Base-by-base conservation (phyloP, 2,888 invertebrate genomes). In the Thera britannica region DNA sequence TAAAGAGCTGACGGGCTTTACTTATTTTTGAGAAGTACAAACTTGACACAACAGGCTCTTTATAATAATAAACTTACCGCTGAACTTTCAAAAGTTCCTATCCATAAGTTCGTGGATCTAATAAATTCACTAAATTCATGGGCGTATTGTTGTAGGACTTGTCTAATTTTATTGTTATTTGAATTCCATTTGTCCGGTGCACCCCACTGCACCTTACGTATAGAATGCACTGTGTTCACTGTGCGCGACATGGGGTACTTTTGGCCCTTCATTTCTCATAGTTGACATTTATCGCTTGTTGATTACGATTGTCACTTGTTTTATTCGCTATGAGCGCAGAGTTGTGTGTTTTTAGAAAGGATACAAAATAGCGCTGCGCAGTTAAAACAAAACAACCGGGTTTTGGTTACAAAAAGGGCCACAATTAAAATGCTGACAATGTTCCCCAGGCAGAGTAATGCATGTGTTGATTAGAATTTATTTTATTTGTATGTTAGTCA, bases 141-240 rank as follows among this genome's bases (percentile, higher is more conserved):
- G 90, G 91, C 88, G 90, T 79, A 79, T 80, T 87, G 85, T 86
- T 87, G 83, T 83, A 76, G 82, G 80, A 83, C 79, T 79, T 80
- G 75, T 83, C 81, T 86, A 88, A 88, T 88, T 88, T 87, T 87
- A 88, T 87, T 84, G 87, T 86, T 86, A 86, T 87, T 87, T 80
- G 82, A 84, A 85, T 85, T 83, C 83, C 83, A 85, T 87, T 89
- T 83, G 57, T 63, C 60, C 61, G 36, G 8, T 59, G 55, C 56
- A 49, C 52, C 48, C 41, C 41, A 57, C 52, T 64, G 41, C 79
- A 69, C 77, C 76, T 23, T 23, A 23, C 23, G 48, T 67, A 63
- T 48, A 67, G 61, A 62, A 67, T 58, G 69, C 34, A 63, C 56
- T 66, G 54, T 65, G 55, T 55, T 62, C 61, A 65, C 59, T 61